Conservation (phyloP, 2,888 invertebrate species). For the Sesia apiformis region DNA sequence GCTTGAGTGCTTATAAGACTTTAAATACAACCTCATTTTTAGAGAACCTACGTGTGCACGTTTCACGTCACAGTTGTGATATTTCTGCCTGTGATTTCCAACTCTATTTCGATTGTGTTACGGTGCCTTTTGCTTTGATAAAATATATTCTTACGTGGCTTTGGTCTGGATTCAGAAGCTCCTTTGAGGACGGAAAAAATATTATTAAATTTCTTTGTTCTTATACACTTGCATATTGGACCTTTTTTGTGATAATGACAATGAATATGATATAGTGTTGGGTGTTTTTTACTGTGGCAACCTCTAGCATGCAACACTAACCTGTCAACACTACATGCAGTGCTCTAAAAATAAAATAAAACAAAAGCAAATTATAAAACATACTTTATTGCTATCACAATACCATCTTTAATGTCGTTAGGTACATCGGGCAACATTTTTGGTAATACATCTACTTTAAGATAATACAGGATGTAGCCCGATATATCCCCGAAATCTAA, state of each 20-base stretch:
- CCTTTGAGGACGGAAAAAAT: constrained; percentile 36
- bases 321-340: constrained; percentile 41
- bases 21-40: no score
- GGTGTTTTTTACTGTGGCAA: constrained; percentile 4
- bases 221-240: constrained; percentile 49
- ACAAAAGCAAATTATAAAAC: constrained; percentile 46
- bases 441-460: not conserved
- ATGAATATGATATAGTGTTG: not conserved
- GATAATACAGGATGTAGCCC: no score
- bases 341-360: constrained; percentile 64
- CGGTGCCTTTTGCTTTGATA: not conserved
- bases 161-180: constrained; percentile 57
- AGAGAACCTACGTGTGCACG: not conserved
- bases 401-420: constrained; percentile 29
- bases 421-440: constrained; percentile 24
- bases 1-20: no score
- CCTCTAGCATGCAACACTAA: constrained; percentile 18
- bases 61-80: not conserved
- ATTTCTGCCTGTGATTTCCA: not conserved
- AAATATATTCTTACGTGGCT: constrained; percentile 46
- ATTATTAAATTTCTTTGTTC: constrained; percentile 15
- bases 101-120: not conserved
- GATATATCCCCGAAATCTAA: no score
- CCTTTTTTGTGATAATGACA: constrained; percentile 25
- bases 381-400: constrained; percentile 65